A percentile compares a stretch with the other conserved stretches of the same genome.
Evolutionary conservation across 2,797 vertebrate genomes (phyloP).

Genomic region (Selene dorsalis): DNA sequence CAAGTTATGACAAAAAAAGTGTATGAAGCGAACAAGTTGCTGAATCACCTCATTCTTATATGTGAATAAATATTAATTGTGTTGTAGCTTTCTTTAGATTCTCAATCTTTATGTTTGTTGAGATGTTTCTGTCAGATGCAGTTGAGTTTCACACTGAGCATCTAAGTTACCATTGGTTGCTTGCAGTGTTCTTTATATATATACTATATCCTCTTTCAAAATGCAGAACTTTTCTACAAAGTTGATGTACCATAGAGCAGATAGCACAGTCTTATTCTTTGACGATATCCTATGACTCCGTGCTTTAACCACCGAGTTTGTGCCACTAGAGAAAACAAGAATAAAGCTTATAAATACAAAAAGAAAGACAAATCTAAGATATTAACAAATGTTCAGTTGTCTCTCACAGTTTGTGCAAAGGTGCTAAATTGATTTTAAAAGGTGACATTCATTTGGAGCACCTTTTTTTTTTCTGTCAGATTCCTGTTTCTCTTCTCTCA

Average conservation of each 20-base stretch:
- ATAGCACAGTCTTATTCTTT: slow-evolving; percentile 42
- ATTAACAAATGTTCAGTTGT: slow-evolving; percentile 26
- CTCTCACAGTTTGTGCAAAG: slow-evolving; percentile 17
- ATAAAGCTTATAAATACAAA: neutral
- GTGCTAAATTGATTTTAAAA: slow-evolving; percentile 27
- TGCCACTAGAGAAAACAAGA: slow-evolving; percentile 34
- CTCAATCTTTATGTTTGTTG: slow-evolving; percentile 51
- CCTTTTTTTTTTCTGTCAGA: slow-evolving; percentile 43
- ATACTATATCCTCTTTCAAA: slow-evolving; percentile 36
- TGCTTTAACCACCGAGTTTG: no score
- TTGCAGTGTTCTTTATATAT: slow-evolving; percentile 31
- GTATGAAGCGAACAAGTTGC: slow-evolving; percentile 37
- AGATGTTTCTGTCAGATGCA: slow-evolving; percentile 27
- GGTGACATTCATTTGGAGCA: slow-evolving; percentile 41
- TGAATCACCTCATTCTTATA: slow-evolving; percentile 42
- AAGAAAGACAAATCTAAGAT: slow-evolving; percentile 11
- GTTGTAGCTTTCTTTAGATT: slow-evolving; percentile 50
- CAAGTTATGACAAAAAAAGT: slow-evolving; percentile 45
- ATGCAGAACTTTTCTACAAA: slow-evolving; percentile 54
- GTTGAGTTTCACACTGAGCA: slow-evolving; percentile 38
- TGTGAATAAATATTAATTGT: slow-evolving; percentile 57
- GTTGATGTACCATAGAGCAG: slow-evolving; percentile 39
- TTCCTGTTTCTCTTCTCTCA: slow-evolving; percentile 34
- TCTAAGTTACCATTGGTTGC: slow-evolving; percentile 50
- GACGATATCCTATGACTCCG: slow-evolving; percentile 38